Evolutionary conservation across 2,113 vertebrate species (phyloP), one percentile per base, ranked within the genome.

Genomic region (Phylloscopus whistleri): DNA sequence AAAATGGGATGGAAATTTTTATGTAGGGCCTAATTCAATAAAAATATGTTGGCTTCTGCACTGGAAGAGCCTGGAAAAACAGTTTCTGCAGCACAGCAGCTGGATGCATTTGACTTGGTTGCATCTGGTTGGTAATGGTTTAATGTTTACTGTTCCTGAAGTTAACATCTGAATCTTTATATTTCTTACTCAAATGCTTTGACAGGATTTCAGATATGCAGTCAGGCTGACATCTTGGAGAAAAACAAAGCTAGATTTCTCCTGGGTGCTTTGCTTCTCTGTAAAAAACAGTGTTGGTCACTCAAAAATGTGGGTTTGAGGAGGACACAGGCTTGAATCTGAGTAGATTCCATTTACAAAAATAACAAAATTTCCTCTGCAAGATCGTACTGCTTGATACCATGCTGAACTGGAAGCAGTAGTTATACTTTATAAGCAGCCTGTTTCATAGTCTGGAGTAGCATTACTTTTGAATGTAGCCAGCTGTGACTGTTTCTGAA

Each of bases 21-120:
- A 96, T 63, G 68, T 87, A 76, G 69, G 64, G 44, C 43, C 84
- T 90, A 79, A 84, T 89, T 94, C 68, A 84, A 79, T 94, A 96
- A 96, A 95, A 97, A 78, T 94, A 11, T 83, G 59, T 95, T 96
- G 95, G 95, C 89, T 96, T 92, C 89, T 96, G 84, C 66, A 33
- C 55, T 95, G 82, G n/a, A 90, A 58, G 84, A 93, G 82, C 66
- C 73, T 97, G 93, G 93, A 96, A 97, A 93, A 96, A 69, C 27
- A 93, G 69, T 95, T 95, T 94, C 73, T 69, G 48, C 79, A 94
- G 87, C 94, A 92, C 89, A 89, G 79, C 95, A 96, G 68, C 62
- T 94, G 84, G 58, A 92, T 93, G 39, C 74, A 41, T 89, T 94
- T 94, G 87, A 87, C 84, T 87, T 90, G 58, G 26, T 94, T 96